Evolutionary conservation across 1,140 invertebrate species (phyloP).

Genomic region (Apis laboriosa): DNA sequence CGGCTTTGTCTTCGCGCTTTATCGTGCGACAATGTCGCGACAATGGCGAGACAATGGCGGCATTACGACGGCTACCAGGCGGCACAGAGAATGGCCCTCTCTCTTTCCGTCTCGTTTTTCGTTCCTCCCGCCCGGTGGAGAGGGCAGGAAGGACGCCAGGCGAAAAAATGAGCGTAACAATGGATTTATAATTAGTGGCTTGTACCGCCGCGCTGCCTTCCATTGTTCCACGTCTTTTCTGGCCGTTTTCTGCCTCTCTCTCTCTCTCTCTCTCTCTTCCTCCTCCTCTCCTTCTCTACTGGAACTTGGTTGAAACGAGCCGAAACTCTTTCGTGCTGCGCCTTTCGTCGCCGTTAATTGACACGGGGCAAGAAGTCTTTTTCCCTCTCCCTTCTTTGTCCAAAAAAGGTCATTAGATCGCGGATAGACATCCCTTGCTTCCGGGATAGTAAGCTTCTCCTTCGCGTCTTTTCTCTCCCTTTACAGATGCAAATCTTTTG

Average conservation of each 20-base stretch:
- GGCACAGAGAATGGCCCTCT: slow-evolving; percentile 61
- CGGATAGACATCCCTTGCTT: slow-evolving; percentile 23
- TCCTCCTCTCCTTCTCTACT: too few species aligned
- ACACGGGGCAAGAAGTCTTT: slow-evolving; percentile 30
- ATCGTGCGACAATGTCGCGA: slow-evolving; percentile 75
- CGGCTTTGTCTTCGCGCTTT: slow-evolving; percentile 73
- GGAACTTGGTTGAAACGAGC: slow-evolving; percentile 46
- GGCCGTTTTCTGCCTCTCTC: slow-evolving; percentile 34
- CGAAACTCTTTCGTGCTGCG: slow-evolving; percentile 38
- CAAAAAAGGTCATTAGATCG: slow-evolving; percentile 32
- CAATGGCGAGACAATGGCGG: slow-evolving; percentile 72
- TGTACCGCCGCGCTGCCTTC: slow-evolving; percentile 51
- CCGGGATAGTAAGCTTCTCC: neutral
- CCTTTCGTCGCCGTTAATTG: slow-evolving; percentile 47
- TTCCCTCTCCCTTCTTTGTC: neutral
- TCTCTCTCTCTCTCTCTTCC: too few species aligned
- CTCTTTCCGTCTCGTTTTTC: slow-evolving; percentile 9
- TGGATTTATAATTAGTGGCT: slow-evolving; percentile 76
- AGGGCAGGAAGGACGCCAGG: slow-evolving; percentile 64
- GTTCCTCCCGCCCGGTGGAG: slow-evolving; percentile 10
- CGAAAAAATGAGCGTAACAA: slow-evolving; percentile 72
- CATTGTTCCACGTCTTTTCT: slow-evolving; percentile 63
- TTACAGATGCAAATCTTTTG: too few species aligned
- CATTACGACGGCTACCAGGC: slow-evolving; percentile 72
- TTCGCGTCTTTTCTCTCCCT: neutral